Conservation (phyloP, 2,797 vertebrate species). For the Enteromius anoplus region DNA sequence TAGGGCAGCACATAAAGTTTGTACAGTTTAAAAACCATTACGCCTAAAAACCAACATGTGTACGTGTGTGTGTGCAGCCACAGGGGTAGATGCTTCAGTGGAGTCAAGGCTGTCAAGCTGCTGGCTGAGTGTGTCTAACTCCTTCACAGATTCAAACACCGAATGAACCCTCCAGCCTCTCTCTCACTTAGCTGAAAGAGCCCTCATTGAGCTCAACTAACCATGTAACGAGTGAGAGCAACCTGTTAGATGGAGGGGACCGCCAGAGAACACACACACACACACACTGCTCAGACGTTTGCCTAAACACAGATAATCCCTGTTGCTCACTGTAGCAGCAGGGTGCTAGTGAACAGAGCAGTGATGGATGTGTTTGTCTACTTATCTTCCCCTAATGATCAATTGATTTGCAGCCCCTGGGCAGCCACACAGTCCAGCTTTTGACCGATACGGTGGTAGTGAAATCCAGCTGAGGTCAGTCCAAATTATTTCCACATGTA, state of each 20-base stretch:
- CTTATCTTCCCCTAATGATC: conserved; percentile 74
- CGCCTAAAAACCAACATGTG: neutral
- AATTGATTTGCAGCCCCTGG: conserved; percentile 74
- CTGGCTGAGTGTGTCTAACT: conserved; percentile 30
- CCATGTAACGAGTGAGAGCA: conserved; percentile 81
- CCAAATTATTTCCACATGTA: conserved; percentile 43
- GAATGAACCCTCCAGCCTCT: conserved; percentile 33
- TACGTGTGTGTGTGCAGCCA: neutral
- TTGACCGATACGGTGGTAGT: conserved; percentile 26
- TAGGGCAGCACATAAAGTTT: too few relatives aligned
- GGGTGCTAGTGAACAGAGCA: conserved; percentile 24
- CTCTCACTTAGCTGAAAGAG: conserved; percentile 60
- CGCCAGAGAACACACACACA: conserved; percentile 9
- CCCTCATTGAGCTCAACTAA: conserved; percentile 87
- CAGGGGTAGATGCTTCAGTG: conserved; percentile 55
- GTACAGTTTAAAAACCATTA: too few relatives aligned
- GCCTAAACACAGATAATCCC: conserved; percentile 48
- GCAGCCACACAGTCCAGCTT: conserved; percentile 39
- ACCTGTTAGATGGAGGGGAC: conserved; percentile 36
- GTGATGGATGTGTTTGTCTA: conserved; percentile 74
- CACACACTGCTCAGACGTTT: conserved; percentile 31
- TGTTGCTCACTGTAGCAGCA: conserved; percentile 37
- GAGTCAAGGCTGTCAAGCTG: conserved; percentile 22
- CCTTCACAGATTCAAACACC: conserved; percentile 47
- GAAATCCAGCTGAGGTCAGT: conserved; percentile 39